A percentile compares a stretch with the other conserved stretches of the same genome.
Conservation (phyloP, 2,888 invertebrate genomes). For the Himalopsyche kuldschensis region DNA sequence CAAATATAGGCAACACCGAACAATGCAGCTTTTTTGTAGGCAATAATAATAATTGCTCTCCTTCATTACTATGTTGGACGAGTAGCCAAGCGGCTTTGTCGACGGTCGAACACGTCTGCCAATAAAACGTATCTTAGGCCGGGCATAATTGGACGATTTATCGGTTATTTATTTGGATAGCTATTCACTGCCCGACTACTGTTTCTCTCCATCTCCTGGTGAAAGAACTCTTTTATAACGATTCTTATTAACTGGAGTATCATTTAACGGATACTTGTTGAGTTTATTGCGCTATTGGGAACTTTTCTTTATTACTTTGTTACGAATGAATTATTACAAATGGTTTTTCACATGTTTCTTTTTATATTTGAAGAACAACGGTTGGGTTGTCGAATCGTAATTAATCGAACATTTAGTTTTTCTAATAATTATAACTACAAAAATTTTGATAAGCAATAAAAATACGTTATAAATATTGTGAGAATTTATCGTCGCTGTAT, state of each 20-base stretch:
- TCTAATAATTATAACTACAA: too few relatives aligned
- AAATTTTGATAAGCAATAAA: too few relatives aligned
- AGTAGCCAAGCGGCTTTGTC: not conserved
- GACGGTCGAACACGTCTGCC: not conserved
- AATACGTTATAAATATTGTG: too few relatives aligned
- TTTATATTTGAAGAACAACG: too few relatives aligned
- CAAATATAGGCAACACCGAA: not conserved
- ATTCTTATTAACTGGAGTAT: not conserved
- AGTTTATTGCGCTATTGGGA: not conserved
- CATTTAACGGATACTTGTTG: not conserved
- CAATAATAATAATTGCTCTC: not conserved
- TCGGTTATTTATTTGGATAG: constrained; percentile 3
- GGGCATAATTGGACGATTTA: constrained; percentile 3
- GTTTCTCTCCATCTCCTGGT: not conserved
- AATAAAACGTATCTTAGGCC: not conserved
- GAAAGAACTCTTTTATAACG: not conserved
- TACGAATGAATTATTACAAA: not conserved
- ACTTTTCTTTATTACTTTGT: not conserved
- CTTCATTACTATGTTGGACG: not conserved
- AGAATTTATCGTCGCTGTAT: too few relatives aligned
- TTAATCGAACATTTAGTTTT: too few relatives aligned
- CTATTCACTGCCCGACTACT: not conserved
- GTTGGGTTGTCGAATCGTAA: too few relatives aligned
- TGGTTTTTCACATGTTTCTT: not conserved
- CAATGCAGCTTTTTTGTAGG: not conserved